phyloP scores from a whole-genome alignment of 2,113 vertebrate species.

The Equus quagga region DNA sequence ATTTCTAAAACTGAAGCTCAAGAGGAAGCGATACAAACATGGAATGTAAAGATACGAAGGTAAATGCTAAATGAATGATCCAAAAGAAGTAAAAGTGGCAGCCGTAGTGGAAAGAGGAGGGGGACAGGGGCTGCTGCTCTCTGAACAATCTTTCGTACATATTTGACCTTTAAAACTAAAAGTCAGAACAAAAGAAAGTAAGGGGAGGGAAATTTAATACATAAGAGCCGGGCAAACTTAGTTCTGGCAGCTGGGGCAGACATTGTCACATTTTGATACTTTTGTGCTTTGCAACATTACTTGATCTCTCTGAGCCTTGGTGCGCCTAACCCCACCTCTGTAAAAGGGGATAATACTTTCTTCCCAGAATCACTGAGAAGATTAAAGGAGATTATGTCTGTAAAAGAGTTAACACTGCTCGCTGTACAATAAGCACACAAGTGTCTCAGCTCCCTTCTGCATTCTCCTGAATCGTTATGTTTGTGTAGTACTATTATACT shows the following conservation, averaged over 20 bases:
- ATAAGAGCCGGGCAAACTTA: not conserved
- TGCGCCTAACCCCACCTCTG: accelerated
- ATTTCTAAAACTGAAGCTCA: conserved; percentile 3
- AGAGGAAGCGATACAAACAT: not conserved
- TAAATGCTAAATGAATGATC: not conserved
- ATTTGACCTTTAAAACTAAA: not conserved
- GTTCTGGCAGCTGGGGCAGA: not conserved
- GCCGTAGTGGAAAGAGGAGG: not conserved
- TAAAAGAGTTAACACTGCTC: not conserved
- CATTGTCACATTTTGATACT: not conserved
- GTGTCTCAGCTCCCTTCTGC: not conserved
- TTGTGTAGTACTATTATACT: not conserved
- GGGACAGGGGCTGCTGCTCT: not conserved
- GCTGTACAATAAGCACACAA: not conserved
- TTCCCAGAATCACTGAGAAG: not conserved
- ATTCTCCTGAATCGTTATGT: not conserved
- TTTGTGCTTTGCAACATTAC: not conserved
- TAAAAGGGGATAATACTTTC: not conserved
- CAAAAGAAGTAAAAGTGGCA: not conserved
- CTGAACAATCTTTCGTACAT: not conserved
- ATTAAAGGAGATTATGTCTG: not conserved
- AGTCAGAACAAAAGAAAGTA: not conserved
- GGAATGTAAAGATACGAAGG: not conserved
- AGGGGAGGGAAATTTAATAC: not conserved
- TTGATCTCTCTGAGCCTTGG: not conserved